Evolutionary conservation across 1,140 invertebrate genomes (phyloP).

Genomic region (Stegodyphus mimosarum): DNA sequence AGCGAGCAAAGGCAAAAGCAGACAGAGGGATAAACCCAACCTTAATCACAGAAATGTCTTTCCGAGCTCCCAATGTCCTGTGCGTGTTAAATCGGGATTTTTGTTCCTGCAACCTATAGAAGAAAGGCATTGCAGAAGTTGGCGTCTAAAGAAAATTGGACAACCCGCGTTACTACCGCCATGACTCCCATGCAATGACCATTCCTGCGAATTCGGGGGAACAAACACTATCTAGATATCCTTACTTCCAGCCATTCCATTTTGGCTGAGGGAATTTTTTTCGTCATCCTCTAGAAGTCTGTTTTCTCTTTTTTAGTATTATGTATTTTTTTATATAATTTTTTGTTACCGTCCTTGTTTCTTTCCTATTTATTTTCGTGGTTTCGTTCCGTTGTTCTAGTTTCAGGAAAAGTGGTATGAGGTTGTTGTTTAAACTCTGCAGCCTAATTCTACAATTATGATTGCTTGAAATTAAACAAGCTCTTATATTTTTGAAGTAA

Average conservation of each 20-base stretch:
- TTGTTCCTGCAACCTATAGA: background rate
- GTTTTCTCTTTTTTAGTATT: no score
- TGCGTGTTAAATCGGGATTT: slow-evolving; percentile 23
- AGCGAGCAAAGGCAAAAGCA: no score
- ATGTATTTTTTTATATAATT: background rate
- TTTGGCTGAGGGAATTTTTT: slow-evolving; percentile 11
- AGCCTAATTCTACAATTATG: no score
- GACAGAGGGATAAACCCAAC: background rate
- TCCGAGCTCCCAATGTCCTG: slow-evolving; percentile 7
- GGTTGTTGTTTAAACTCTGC: no score
- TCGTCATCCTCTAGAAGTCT: no score
- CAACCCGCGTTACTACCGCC: slow-evolving; percentile 8
- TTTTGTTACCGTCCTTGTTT: slow-evolving; percentile 15
- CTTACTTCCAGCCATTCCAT: slow-evolving; percentile 7
- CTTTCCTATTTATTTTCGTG: background rate
- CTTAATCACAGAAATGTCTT: slow-evolving; percentile 31
- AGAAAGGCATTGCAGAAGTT: background rate
- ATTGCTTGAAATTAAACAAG: no score
- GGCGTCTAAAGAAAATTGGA: slow-evolving; percentile 16
- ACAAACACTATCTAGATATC: slow-evolving; percentile 33
- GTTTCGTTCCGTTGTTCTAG: no score
- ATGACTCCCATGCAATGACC: slow-evolving; percentile 23
- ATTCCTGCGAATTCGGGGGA: slow-evolving; percentile 18
- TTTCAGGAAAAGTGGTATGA: no score
- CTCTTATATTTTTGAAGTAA: no score